These are phyloP conservation scores for silkworm (Bombyx mori) DNA, from an alignment of 1,140 invertebrate genomes.

Conservation along the genomic window ASM3026992v2 NC_085129.1:9348501-9349000, in stretches of 20 bases:
- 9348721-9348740: no score
- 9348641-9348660: slow-evolving; percentile 41
- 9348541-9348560: no score
- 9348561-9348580: no score
- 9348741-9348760: no score
- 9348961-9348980: not conserved
- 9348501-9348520: no score
- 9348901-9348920: slow-evolving; percentile 49
- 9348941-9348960: slow-evolving; percentile 12
- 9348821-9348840: slow-evolving; percentile 54
- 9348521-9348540: no score
- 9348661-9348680: slow-evolving; percentile 29
- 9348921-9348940: slow-evolving; percentile 34
- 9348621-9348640: slow-evolving; percentile 31
- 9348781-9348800: slow-evolving; percentile 35
- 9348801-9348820: slow-evolving; percentile 42
- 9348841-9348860: slow-evolving; percentile 56
- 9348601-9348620: slow-evolving; percentile 27
- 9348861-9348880: slow-evolving; percentile 62
- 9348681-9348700: no score
- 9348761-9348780: no score
- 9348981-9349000: no score
- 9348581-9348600: slow-evolving; percentile 6
- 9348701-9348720: no score
- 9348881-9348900: slow-evolving; percentile 46